These are phyloP conservation scores for Unio pictorum DNA, from an alignment of 2,888 invertebrate genomes.

Conservation along the genomic window DNA sequence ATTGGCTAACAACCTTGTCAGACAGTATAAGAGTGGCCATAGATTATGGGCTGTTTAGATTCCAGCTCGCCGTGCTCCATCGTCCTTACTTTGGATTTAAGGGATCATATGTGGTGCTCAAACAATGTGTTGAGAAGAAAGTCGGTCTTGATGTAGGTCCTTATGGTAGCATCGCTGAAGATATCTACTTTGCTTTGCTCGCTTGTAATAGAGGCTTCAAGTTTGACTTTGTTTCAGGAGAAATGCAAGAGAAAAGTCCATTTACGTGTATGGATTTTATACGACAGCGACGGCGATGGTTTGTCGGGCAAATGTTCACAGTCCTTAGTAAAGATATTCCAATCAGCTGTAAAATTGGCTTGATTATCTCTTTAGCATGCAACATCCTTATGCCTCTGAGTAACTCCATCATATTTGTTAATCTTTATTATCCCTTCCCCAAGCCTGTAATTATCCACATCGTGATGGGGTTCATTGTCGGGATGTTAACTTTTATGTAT, in stretches of 20 bases:
- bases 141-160: conserved; percentile 31
- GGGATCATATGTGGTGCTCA: conserved; percentile 31
- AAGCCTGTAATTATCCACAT: conserved; percentile 15
- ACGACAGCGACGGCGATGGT: conserved; percentile 28
- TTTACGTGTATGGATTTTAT: conserved; percentile 29
- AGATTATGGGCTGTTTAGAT: conserved; percentile 28
- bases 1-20: conserved; percentile 29
- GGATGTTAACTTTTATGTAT: conserved; percentile 24
- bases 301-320: conserved; percentile 22
- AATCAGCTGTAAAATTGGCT: conserved; percentile 14
- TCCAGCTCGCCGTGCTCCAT: conserved; percentile 18
- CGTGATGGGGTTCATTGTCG: conserved; percentile 22
- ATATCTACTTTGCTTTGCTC: conserved; percentile 27
- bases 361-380: conserved; percentile 13
- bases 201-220: conserved; percentile 26
- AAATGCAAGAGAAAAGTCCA: conserved; percentile 34
- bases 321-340: conserved; percentile 17
- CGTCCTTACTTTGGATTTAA: conserved; percentile 27
- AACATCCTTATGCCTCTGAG: conserved; percentile 23
- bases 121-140: conserved; percentile 21
- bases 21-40: conserved; percentile 22
- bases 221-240: conserved; percentile 30
- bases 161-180: conserved; percentile 34
- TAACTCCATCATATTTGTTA: conserved; percentile 17
- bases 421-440: conserved; percentile 13